Evolutionary conservation across 2,888 invertebrate genomes (phyloP), one percentile per base, ranked within the genome.

Genomic region (Gibbula magus): DNA sequence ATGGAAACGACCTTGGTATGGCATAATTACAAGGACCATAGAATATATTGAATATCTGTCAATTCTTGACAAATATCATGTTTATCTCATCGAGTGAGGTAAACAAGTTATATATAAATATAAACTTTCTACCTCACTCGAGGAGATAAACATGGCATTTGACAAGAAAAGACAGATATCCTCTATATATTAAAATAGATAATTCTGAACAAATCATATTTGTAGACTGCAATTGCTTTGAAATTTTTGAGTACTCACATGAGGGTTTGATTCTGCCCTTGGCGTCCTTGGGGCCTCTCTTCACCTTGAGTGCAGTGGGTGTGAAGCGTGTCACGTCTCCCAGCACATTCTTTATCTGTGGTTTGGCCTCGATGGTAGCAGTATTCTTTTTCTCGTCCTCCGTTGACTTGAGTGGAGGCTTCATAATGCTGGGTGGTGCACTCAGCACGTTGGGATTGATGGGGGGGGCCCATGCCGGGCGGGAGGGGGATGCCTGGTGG

Each of bases 291-390:
- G 86, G 97, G 86, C 97, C 96, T 67, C 98, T 95, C 92, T 98
- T 98, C 1, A 99, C 96, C 81, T 98, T 95, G 77, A 99, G 94
- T 0, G 99, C 96, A 0, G 98, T 98, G 0, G 99, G 99, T 73
- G 98, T 96, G 93, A 99, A 99, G 80, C 98, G 94, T 0, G 99
- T 99, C 0, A 99, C 97, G 93, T 99, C 99, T 45, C 93, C 92
- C 75, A 93, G 89, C 75, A 93, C 86, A 84, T 93, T 93, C 85
- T 93, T 95, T 85, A 99, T 98, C 94, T 99, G 98, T 0, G 99
- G 99, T 92, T 99, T 99, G 0, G 99, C 99, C 88, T 97, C 96
- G 86, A 98, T 98, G 0, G 97, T 98, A 22, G 97, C 96, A 56
- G 90, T 88, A 45, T 88, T 90, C 79, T 91, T 90, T 83, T 92